A percentile compares a stretch with the other conserved stretches of the same genome.
These are phyloP conservation scores for Crematogaster levior DNA, from an alignment of 2,888 invertebrate genomes.

Conservation along the genomic window DNA sequence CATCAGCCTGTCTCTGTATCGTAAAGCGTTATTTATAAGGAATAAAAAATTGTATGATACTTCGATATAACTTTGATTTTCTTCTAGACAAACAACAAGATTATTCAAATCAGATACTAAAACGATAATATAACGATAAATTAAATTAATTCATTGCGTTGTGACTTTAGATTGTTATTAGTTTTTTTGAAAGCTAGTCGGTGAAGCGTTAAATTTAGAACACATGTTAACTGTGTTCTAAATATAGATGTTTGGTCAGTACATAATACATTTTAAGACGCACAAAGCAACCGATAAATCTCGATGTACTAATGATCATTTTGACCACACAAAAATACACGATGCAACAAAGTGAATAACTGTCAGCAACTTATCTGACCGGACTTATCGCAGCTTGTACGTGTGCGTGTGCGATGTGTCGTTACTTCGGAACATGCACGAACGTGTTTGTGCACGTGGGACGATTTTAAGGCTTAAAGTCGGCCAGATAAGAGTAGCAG, in stretches of 20 bases:
- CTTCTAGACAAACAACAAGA: neutral
- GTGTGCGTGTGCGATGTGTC: neutral
- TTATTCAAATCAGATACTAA: neutral
- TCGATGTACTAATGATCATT: conserved; percentile 55
- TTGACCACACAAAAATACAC: conserved; percentile 53
- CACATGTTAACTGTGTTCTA: neutral
- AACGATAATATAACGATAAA: too few species aligned
- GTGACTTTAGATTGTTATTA: neutral
- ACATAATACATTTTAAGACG: neutral
- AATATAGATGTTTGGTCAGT: neutral
- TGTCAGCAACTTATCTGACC: conserved; percentile 62
- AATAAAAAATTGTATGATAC: conserved; percentile 1
- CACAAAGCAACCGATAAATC: conserved; percentile 11
- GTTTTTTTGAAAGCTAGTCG: neutral
- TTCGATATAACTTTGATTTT: neutral
- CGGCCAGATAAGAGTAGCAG: conserved; percentile 76
- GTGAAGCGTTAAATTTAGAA: neutral
- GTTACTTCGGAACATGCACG: neutral
- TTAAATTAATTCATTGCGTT: neutral
- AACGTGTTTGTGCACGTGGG: conserved; percentile 60
- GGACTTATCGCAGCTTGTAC: conserved; percentile 50
- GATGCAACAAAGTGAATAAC: conserved; percentile 69
- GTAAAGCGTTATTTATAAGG: neutral
- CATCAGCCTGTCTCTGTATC: conserved; percentile 39
- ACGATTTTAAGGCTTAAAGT: conserved; percentile 65